A percentile compares a stretch with the other conserved stretches of the same genome.
Conservation (phyloP, 2,113 vertebrate genomes). For the Pomatostomus ruficeps region DNA sequence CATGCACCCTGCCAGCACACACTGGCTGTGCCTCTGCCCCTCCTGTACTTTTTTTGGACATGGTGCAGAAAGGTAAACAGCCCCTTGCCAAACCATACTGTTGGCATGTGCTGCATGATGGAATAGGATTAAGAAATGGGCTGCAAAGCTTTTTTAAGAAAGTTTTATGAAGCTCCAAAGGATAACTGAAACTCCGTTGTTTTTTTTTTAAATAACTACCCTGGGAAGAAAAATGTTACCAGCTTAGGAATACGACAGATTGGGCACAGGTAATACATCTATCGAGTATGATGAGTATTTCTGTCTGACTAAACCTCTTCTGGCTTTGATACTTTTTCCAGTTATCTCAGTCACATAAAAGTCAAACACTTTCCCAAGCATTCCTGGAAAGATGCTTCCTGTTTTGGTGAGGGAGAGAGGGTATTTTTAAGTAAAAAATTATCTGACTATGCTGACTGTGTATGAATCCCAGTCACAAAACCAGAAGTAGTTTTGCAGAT, state of each 20-base stretch:
- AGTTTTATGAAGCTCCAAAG: background rate
- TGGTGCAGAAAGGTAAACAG: background rate
- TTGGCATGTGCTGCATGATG: background rate
- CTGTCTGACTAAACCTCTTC: background rate
- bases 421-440: conserved; percentile 30
- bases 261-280: background rate
- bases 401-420: background rate
- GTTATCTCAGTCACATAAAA: conserved; percentile 9
- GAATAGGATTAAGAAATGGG: background rate
- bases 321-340: background rate
- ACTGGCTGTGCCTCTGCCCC: background rate
- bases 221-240: background rate
- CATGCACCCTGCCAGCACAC: background rate
- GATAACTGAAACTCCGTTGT: background rate
- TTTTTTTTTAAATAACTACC: background rate
- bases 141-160: background rate
- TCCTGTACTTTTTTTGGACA: background rate
- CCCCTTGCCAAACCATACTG: background rate
- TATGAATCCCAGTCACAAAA: conserved; percentile 11
- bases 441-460: background rate
- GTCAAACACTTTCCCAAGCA: conserved; percentile 10
- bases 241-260: background rate
- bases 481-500: conserved; percentile 28
- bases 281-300: background rate
- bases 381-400: conserved; percentile 51